phyloP scores from a whole-genome alignment of 2,113 vertebrate species.

The Boleophthalmus pectinirostris region DNA sequence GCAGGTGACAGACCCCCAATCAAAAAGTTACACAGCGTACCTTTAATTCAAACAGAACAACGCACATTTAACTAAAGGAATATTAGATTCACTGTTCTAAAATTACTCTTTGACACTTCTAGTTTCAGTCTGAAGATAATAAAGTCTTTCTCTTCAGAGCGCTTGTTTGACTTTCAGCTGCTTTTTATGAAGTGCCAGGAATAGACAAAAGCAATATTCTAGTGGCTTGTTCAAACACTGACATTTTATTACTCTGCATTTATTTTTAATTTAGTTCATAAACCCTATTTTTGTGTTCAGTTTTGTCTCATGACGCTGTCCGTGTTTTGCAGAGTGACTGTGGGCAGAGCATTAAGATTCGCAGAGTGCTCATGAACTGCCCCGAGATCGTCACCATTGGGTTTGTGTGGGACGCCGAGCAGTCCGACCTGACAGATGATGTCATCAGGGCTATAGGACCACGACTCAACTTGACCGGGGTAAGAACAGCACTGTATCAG shows the following conservation, averaged over 20 bases:
- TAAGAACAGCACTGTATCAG: constrained; percentile 58
- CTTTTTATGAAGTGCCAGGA: neutral
- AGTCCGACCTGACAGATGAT: constrained; percentile 95
- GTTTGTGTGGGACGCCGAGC: constrained; percentile 96
- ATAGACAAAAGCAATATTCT: constrained; percentile 14
- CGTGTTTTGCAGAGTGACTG: constrained; percentile 86
- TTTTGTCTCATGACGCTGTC: no score
- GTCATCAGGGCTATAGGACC: constrained; percentile 89
- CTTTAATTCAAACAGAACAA: neutral
- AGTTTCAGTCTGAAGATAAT: neutral
- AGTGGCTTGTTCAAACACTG: neutral
- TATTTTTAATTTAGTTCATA: neutral
- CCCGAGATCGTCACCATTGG: constrained; percentile 97
- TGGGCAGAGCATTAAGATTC: constrained; percentile 96
- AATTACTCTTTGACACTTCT: constrained; percentile 4
- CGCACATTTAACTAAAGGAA: neutral
- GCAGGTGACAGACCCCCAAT: no score
- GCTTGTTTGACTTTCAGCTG: constrained; percentile 4
- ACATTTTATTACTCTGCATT: neutral
- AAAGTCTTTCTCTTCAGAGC: constrained; percentile 1
- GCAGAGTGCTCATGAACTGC: constrained; percentile 96
- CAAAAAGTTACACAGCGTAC: no score
- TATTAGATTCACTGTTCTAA: neutral
- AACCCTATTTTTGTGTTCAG: neutral
- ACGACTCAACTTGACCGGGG: constrained; percentile 90